phyloP scores from a whole-genome alignment of 2,113 vertebrate species.

The Vulpes lagopus region DNA sequence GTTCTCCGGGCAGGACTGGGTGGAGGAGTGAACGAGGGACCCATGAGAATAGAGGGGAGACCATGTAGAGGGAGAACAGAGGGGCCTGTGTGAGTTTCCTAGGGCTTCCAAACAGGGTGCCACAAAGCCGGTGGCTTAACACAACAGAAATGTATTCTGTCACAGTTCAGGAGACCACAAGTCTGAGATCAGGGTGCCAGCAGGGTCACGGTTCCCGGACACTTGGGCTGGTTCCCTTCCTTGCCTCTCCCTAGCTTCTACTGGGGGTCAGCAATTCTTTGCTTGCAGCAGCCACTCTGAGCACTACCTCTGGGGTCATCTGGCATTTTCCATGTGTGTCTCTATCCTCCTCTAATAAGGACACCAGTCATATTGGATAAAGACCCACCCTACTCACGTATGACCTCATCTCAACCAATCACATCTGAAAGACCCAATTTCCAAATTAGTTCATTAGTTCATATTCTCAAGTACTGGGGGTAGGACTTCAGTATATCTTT shows the following conservation, averaged over 20 bases:
- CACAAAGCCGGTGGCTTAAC: not conserved
- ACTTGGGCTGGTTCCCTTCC: no score
- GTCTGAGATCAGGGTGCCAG: not conserved
- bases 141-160: not conserved
- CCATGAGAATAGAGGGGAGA: not conserved
- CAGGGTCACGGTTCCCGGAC: rapidly evolving
- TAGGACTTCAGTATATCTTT: not conserved
- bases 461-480: not conserved
- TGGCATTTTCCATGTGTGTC: not conserved
- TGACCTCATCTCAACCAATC: not conserved
- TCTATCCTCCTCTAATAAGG: not conserved
- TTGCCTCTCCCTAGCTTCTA: not conserved
- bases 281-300: not conserved
- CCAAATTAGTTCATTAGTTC: no score
- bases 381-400: not conserved
- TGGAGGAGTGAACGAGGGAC: not conserved
- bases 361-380: not conserved
- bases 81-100: not conserved
- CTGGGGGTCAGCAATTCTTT: not conserved
- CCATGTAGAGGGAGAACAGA: not conserved
- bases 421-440: no score
- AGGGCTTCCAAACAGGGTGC: no score
- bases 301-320: not conserved
- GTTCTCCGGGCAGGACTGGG: not conserved
- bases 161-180: not conserved